Evolutionary conservation across 2,797 vertebrate species (phyloP).

Genomic region (Schizopygopsis pylzovi): DNA sequence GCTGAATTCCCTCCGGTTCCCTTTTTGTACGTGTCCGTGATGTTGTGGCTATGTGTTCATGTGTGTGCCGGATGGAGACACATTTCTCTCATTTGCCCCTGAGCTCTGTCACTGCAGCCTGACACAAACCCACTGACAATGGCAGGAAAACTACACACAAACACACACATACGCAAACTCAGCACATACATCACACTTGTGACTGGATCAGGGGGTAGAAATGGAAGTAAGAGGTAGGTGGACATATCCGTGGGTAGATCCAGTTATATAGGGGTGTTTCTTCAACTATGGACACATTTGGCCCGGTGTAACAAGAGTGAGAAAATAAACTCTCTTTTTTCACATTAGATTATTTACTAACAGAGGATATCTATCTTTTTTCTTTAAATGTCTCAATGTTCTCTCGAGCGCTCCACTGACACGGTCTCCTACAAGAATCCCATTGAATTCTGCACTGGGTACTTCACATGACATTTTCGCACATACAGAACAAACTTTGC

Average conservation of each 20-base stretch:
- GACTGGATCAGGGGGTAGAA: slow-evolving; percentile 44
- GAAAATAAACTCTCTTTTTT: not conserved
- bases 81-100: slow-evolving; percentile 48
- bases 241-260: slow-evolving; percentile 18
- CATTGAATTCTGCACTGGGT: not conserved
- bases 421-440: not conserved
- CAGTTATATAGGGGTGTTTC: slow-evolving; percentile 13
- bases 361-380: not conserved
- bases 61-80: slow-evolving; percentile 52
- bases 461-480: slow-evolving; percentile 16
- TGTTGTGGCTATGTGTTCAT: slow-evolving; percentile 37
- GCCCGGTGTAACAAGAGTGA: not conserved
- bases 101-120: slow-evolving; percentile 59
- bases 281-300: not conserved
- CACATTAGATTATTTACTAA: too few species aligned
- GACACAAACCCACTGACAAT: slow-evolving; percentile 60
- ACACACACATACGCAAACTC: slow-evolving; percentile 46
- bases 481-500: slow-evolving; percentile 25
- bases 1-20: slow-evolving; percentile 11
- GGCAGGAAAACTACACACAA: slow-evolving; percentile 56
- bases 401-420: not conserved
- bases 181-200: slow-evolving; percentile 48
- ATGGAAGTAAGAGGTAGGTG: slow-evolving; percentile 42
- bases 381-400: not conserved
- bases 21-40: slow-evolving; percentile 22